These are phyloP conservation scores for Trachymyrmex cornetzi DNA, from an alignment of 1,140 invertebrate species.

Conservation along the genomic window DNA sequence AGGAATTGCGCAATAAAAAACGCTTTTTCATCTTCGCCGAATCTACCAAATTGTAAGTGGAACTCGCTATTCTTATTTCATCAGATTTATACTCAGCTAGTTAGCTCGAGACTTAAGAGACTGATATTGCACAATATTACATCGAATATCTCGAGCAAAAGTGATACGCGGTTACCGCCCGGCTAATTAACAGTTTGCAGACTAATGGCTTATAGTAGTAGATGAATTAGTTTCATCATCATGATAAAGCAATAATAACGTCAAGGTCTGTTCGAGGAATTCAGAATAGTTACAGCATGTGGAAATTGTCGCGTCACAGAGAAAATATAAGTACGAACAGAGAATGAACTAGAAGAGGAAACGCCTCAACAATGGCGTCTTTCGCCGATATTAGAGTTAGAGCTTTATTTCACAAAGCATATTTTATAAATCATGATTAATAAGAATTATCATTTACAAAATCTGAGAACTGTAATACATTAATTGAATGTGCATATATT, in stretches of 20 bases:
- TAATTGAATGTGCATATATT: neutral
- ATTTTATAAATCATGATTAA: neutral
- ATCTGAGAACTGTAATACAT: neutral
- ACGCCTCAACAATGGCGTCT: neutral
- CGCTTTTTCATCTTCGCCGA: neutral
- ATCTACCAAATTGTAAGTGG: conserved; percentile 15
- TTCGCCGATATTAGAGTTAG: neutral
- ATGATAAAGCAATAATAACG: neutral
- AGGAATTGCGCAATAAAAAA: neutral
- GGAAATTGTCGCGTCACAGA: neutral
- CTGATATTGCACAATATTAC: neutral
- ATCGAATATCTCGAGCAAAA: neutral
- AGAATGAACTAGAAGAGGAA: no score
- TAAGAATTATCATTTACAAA: neutral
- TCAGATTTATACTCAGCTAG: neutral
- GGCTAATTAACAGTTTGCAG: neutral
- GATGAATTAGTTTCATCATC: neutral
- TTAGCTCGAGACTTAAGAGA: neutral
- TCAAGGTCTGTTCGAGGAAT: neutral
- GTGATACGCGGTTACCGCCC: no score
- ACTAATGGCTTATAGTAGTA: neutral
- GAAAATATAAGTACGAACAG: neutral
- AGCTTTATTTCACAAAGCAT: neutral
- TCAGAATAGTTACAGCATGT: neutral
- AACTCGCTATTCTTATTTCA: neutral